Conservation (phyloP, 2,888 invertebrate species). For the Cyrtodaria siliqua region DNA sequence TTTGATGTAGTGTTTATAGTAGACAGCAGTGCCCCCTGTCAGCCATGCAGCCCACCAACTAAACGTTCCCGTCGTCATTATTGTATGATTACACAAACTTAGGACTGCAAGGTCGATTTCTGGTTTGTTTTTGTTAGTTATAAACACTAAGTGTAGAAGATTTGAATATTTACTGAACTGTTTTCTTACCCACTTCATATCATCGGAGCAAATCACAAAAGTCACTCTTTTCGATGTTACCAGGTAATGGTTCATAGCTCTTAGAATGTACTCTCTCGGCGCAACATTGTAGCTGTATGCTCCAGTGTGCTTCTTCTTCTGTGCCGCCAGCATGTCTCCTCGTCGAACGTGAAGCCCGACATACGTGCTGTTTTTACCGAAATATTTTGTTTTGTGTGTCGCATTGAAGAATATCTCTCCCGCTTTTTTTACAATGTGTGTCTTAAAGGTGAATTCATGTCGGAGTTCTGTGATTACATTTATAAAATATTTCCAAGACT, state of each 20-base stretch:
- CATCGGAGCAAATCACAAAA: slow-evolving; percentile 66
- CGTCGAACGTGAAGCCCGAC: slow-evolving; percentile 67
- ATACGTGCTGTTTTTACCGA: slow-evolving; percentile 43
- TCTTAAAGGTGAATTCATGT: slow-evolving; percentile 58
- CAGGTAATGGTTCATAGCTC: slow-evolving; percentile 61
- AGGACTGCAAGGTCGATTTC: slow-evolving; percentile 69
- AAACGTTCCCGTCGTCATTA: slow-evolving; percentile 72
- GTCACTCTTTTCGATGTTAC: slow-evolving; percentile 45
- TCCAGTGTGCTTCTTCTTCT: slow-evolving; percentile 8
- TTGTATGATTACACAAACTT: slow-evolving; percentile 68
- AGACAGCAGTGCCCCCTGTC: slow-evolving; percentile 62
- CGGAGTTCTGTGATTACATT: slow-evolving; percentile 45
- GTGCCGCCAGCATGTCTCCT: slow-evolving; percentile 57
- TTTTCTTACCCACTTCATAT: slow-evolving; percentile 56
- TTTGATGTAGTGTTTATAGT: slow-evolving; percentile 61
- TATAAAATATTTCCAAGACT: slow-evolving; percentile 69
- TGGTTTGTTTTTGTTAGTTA: slow-evolving; percentile 31
- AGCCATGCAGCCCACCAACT: slow-evolving; percentile 73
- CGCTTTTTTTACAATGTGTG: slow-evolving; percentile 29
- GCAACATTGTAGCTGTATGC: slow-evolving; percentile 56
- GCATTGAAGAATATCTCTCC: slow-evolving; percentile 27
- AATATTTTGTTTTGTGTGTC: slow-evolving; percentile 24
- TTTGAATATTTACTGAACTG: slow-evolving; percentile 47
- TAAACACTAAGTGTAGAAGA: slow-evolving; percentile 44
- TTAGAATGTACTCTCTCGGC: slow-evolving; percentile 50